Evolutionary conservation across 1,140 invertebrate species (phyloP), one percentile per base, ranked within the genome.

Genomic region (Aethina tumida): DNA sequence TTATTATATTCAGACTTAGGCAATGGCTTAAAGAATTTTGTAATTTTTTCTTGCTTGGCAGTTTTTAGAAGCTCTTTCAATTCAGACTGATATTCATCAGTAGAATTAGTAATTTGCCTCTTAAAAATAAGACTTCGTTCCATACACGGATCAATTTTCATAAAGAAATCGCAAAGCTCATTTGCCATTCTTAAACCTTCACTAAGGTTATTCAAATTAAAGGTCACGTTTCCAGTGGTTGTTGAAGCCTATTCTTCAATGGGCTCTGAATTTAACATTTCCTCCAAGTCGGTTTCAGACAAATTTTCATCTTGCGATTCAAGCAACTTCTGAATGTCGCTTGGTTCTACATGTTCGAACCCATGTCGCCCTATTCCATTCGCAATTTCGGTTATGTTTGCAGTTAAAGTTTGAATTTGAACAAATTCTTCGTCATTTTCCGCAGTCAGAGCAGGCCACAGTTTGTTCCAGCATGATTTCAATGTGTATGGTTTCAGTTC

Each of bases 331-430:
- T 45, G 29, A 56, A 59, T 46, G 39, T 59, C 50, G 51, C 47
- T 55, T 54, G 49, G 50, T 55, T 55, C 47, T 51, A 55, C 52
- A 39, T 47, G 47, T 47, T 56, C 52, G 37, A 55, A 58, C n/a
- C 49, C 49, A 49, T 55, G 41, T 52, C 43, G 45, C 43, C 47
- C 49, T 53, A 55, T 51, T 41, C 30, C 30, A 41, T 41, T 41
- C 27, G 15, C 27, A 29, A 41, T 25, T 43, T 38, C 26, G 39
- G 34, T 41, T 28, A 50, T 52, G 47, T 56, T 52, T 54, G 45
- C 54, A 49, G 41, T 47, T 20, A 49, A 57, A 49, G 35, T 52
- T 47, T 56, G 45, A 54, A 46, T 28, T 50, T 53, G 35, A 45
- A 52, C 41, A 41, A 42, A 43, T 50, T 52, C 47, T 52, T 46